phyloP scores from a whole-genome alignment of 2,113 vertebrate genomes.

The Urocolius indicus region DNA sequence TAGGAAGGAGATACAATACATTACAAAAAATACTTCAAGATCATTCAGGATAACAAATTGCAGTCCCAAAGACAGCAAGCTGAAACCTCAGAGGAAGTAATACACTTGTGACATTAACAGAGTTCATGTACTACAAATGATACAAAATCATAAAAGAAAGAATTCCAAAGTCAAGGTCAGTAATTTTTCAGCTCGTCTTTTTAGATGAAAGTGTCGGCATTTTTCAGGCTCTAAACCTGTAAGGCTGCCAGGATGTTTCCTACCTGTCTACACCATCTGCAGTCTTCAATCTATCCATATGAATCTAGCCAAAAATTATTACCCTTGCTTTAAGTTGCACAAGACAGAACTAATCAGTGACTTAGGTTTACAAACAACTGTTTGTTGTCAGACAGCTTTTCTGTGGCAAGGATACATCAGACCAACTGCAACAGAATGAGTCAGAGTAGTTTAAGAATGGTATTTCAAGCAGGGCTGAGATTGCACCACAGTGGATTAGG shows the following conservation, averaged over 20 bases:
- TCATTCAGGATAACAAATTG: background rate
- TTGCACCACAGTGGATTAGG: background rate
- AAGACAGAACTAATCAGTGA: background rate
- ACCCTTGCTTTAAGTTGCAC: background rate
- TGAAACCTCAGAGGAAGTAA: background rate
- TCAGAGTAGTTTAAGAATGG: background rate
- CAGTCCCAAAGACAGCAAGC: background rate
- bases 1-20: background rate
- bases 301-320: background rate
- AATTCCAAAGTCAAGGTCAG: background rate
- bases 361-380: background rate
- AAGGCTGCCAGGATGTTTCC: background rate
- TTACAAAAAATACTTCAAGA: background rate
- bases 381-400: background rate
- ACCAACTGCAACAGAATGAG: background rate
- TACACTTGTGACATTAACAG: background rate
- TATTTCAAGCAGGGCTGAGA: background rate
- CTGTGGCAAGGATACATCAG: background rate
- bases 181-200: background rate
- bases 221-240: background rate
- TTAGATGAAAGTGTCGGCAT: background rate
- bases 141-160: background rate
- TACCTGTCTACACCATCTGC: background rate
- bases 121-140: background rate
- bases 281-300: background rate